Evolutionary conservation across 1,140 invertebrate genomes (phyloP), one percentile per base, ranked within the genome.

Genomic region (Chelonus insularis): DNA sequence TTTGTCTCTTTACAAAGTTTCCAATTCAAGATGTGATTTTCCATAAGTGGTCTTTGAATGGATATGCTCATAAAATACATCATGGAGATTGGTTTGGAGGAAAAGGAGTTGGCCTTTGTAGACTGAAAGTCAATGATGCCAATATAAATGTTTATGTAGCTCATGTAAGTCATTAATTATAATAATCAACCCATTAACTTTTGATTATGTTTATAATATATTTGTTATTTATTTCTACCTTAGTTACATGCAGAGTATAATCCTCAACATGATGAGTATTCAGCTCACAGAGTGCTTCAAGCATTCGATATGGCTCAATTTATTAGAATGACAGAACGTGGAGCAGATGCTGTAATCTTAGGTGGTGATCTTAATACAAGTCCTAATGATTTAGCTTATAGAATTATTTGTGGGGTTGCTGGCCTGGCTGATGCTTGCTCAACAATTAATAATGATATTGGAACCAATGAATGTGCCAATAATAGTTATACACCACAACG

Each of bases 41-140:
- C 68, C 92, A 96, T 78, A 88, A 90, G 60, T 99, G 93, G 89
- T 86, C 93, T 25, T 80, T 98, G n/a, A 98, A 98, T 85, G 96
- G 96, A 2, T 98, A 97, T 74, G 89, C 96, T 54, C 96, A 98
- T 77, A 97, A 96, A 80, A 85, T 98, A 65, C 92, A 95, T 47
- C 96, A 98, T 81, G 96, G 94, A 1, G 96, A 98, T 76, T 99
- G 96, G 96, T 98, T 97, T 82, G 96, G 94, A 52, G 96, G 96
- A 5, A 98, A 98, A 86, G 95, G 95, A 34, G 88, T 98, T 52
- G 96, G 94, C 8, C 77, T 98, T n/a, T 95, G 91, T 70, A 86
- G 86, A 69, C 84, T 97, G 7, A 76, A 84, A 71, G 77, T 87
- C 43, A 81, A 87, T 62, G 86, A 90, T 60, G 81, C 90, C 55